Conservation (phyloP, 2,797 vertebrate genomes). For the Synanceia verrucosa region DNA sequence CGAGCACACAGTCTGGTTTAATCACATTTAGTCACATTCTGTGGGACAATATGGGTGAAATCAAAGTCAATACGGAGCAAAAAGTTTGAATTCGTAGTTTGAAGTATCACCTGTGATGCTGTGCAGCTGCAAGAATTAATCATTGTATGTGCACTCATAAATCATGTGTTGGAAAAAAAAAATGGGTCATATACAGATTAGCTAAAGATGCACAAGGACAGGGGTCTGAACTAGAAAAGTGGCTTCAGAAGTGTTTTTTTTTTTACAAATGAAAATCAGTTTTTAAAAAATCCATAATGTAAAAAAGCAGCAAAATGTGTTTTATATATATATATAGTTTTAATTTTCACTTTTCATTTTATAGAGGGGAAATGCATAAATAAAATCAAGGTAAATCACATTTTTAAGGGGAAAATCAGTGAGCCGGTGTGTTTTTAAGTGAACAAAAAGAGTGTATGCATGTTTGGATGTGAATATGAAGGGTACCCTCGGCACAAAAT, state of each 20-base stretch:
- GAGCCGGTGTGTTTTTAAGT: not conserved
- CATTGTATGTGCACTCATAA: not conserved
- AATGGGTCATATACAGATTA: not conserved
- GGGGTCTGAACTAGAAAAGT: not conserved
- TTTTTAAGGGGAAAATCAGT: not conserved
- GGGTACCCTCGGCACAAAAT: not conserved
- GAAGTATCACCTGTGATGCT: not conserved
- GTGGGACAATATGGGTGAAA: not conserved
- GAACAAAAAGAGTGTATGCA: not conserved
- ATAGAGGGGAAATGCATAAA: not conserved
- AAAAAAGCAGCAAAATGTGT: too few species aligned
- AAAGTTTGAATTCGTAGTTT: not conserved
- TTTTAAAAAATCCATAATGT: not conserved
- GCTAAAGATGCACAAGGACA: not conserved
- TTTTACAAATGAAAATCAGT: not conserved
- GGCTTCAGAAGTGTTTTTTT: not conserved
- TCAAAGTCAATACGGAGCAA: not conserved
- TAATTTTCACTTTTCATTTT: too few species aligned
- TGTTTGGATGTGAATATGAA: not conserved
- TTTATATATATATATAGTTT: too few species aligned
- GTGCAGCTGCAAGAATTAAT: not conserved
- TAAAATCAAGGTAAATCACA: too few species aligned
- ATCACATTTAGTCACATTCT: conserved; percentile 1
- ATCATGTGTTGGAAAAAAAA: not conserved
- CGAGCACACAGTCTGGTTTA: not conserved